These are phyloP conservation scores for Falco novaeseelandiae DNA, from an alignment of 2,797 vertebrate genomes.

Conservation along the genomic window DNA sequence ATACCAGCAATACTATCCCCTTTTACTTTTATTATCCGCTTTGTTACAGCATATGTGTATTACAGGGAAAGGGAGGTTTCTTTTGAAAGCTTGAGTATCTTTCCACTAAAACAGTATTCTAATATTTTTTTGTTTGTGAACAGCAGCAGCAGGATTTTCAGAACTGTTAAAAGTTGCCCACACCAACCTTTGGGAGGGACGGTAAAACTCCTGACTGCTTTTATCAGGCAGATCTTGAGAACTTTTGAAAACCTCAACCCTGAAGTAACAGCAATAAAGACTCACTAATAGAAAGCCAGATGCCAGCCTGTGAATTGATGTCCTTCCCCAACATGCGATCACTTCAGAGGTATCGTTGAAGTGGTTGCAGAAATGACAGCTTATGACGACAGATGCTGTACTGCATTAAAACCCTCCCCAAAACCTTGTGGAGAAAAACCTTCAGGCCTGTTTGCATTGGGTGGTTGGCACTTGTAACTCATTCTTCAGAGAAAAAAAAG, in stretches of 20 bases:
- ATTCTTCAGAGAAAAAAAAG: neutral
- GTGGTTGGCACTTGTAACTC: accelerated
- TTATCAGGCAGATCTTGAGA: neutral
- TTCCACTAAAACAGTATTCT: neutral
- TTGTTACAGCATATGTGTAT: neutral
- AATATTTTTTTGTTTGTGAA: neutral
- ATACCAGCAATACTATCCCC: neutral
- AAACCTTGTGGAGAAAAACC: neutral
- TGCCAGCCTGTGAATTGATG: neutral
- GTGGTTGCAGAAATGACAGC: neutral
- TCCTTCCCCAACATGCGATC: neutral
- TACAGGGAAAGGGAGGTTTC: neutral
- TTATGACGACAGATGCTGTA: neutral
- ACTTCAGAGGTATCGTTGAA: neutral
- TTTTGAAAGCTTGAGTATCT: neutral
- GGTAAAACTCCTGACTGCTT: neutral
- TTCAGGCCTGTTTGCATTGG: neutral
- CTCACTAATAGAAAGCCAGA: neutral
- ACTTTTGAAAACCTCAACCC: neutral
- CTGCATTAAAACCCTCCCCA: neutral
- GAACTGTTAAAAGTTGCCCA: neutral
- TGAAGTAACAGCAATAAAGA: neutral
- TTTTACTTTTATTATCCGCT: neutral
- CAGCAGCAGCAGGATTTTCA: neutral
- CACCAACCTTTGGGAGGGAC: neutral